phyloP scores from a whole-genome alignment of 2,888 invertebrate genomes.

The Acheta domesticus region DNA sequence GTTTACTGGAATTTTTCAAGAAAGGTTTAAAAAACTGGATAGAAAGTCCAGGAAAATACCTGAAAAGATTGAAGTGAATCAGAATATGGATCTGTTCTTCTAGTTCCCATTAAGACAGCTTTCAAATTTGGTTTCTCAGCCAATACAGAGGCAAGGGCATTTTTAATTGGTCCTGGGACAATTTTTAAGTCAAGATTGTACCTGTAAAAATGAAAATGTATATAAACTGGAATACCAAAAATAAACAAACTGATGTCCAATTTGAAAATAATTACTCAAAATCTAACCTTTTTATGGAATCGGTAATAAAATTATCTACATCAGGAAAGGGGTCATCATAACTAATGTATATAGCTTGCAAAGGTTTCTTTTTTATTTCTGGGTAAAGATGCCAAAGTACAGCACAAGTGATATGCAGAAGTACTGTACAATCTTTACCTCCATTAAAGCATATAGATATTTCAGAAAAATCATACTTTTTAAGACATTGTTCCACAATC shows the following conservation, averaged over 20 bases:
- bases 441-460: slow-evolving; percentile 94
- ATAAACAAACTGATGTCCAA: neutral
- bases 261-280: slow-evolving; percentile 22
- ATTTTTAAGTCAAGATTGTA: slow-evolving; percentile 72
- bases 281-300: slow-evolving; percentile 56
- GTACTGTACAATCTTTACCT: slow-evolving; percentile 95
- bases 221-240: neutral
- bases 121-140: slow-evolving; percentile 59
- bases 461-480: slow-evolving; percentile 65
- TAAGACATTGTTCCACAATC: slow-evolving; percentile 60
- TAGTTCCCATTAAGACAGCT: slow-evolving; percentile 88
- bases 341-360: slow-evolving; percentile 76
- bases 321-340: slow-evolving; percentile 79
- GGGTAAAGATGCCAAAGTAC: slow-evolving; percentile 46
- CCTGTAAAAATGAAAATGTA: slow-evolving; percentile 42
- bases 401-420: slow-evolving; percentile 68
- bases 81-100: slow-evolving; percentile 82
- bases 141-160: slow-evolving; percentile 63
- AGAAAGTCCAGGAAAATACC: slow-evolving; percentile 49
- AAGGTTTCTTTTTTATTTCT: slow-evolving; percentile 40
- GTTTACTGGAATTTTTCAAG: no score
- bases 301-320: slow-evolving; percentile 65
- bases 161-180: slow-evolving; percentile 67
- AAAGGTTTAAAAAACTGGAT: no score
- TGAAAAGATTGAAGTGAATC: slow-evolving; percentile 64